Percentiles rank a stretch among this genome's conserved stretches.
phyloP scores from a whole-genome alignment of 2,888 invertebrate genomes.

The Oxycera nigricornis region DNA sequence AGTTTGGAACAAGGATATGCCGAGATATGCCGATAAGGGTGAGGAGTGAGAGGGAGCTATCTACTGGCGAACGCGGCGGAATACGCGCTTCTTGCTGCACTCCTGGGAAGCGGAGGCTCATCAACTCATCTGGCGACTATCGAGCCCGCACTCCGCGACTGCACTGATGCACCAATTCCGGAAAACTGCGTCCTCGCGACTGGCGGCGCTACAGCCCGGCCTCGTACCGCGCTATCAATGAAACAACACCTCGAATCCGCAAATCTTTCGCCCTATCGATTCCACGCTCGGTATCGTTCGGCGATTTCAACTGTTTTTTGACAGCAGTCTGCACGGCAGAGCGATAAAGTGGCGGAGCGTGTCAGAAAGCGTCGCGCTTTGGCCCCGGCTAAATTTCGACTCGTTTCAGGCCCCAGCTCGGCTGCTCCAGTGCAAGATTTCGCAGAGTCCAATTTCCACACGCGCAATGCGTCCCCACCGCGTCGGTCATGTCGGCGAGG shows the following conservation, averaged over 20 bases:
- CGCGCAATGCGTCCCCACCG: conserved; percentile 6
- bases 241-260: background rate
- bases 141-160: conserved; percentile 9
- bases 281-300: background rate
- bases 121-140: conserved; percentile 32
- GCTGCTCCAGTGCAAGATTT: conserved; percentile 21
- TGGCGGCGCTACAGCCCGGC: background rate
- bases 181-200: background rate
- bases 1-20: conserved; percentile 9
- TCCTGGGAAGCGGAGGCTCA: background rate
- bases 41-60: conserved; percentile 26
- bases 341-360: background rate
- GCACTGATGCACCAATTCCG: conserved; percentile 24
- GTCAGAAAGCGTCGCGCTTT: conserved; percentile 26
- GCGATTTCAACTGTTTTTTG: conserved; percentile 1
- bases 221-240: background rate
- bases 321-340: conserved; percentile 8
- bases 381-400: conserved; percentile 36
- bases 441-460: background rate
- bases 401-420: conserved; percentile 1
- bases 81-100: background rate
- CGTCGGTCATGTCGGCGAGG: background rate
- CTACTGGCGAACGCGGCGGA: background rate
- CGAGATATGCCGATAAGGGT: background rate
- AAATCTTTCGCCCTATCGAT: background rate